phyloP scores from a whole-genome alignment of 2,888 invertebrate genomes.

The Leptogaster cylindrica region DNA sequence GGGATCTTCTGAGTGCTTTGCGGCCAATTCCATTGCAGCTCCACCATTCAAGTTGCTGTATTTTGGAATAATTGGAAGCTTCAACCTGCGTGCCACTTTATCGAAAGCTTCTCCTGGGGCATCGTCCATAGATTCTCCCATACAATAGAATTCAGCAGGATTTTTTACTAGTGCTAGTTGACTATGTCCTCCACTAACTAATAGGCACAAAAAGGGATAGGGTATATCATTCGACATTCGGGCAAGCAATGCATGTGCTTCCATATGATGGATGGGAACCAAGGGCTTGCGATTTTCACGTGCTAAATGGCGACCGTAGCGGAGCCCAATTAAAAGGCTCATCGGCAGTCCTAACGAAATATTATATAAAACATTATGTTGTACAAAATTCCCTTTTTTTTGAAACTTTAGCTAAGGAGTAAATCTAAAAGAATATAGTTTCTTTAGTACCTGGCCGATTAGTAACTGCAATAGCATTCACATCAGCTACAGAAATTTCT shows the following conservation, averaged over 20 bases:
- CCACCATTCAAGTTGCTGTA: slow-evolving; percentile 78
- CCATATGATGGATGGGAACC: slow-evolving; percentile 98
- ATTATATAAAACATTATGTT: no score
- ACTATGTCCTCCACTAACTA: slow-evolving; percentile 95
- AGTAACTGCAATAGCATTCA: slow-evolving; percentile 92
- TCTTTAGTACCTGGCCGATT: slow-evolving; percentile 73
- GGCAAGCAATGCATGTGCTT: slow-evolving; percentile 93
- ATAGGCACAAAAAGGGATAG: slow-evolving; percentile 87
- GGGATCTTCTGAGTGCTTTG: slow-evolving; percentile 70
- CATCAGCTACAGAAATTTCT: slow-evolving; percentile 66
- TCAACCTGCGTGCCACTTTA: slow-evolving; percentile 88
- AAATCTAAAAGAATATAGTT: no score
- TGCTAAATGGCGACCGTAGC: slow-evolving; percentile 80
- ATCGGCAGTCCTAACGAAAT: slow-evolving; percentile 70
- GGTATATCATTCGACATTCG: slow-evolving; percentile 74
- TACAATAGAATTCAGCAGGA: slow-evolving; percentile 76
- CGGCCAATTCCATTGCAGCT: slow-evolving; percentile 82
- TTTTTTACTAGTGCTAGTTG: slow-evolving; percentile 76
- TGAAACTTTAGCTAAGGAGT: no score
- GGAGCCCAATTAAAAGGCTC: slow-evolving; percentile 80
- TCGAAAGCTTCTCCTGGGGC: slow-evolving; percentile 94
- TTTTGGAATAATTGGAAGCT: slow-evolving; percentile 77
- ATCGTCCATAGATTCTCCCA: slow-evolving; percentile 82
- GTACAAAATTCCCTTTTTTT: no score
- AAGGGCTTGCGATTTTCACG: slow-evolving; percentile 74